Evolutionary conservation across 30 jellyfish, hydroid and myxozoan species (phyloP).

Genomic region (Aurelia aurita): DNA sequence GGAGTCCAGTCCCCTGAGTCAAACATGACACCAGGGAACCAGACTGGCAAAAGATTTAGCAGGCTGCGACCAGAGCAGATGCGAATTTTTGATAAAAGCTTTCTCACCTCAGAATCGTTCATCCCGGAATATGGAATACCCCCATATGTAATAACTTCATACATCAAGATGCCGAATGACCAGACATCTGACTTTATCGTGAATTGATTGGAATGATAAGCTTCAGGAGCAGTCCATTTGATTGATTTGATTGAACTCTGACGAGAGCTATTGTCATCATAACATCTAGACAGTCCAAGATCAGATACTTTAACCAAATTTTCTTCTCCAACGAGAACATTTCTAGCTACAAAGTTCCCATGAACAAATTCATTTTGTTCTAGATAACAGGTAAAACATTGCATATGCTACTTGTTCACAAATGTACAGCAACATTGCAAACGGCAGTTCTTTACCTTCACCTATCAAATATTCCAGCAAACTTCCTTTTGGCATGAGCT

Average conservation of each 20-base stretch:
- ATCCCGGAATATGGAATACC: conserved; percentile 96
- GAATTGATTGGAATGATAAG: conserved; percentile 84
- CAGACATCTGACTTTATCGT: conserved; percentile 97
- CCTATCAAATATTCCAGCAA: conserved; percentile 89
- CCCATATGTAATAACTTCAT: conserved; percentile 90
- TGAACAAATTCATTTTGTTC: conserved; percentile 86
- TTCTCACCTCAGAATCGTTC: conserved; percentile 89
- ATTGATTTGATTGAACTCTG: conserved; percentile 93
- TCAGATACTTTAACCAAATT: conserved; percentile 89
- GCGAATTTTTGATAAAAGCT: too few species aligned
- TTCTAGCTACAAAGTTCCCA: conserved; percentile 96
- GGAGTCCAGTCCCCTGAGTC: too few species aligned
- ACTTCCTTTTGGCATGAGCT: conserved; percentile 93
- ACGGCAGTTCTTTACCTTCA: conserved; percentile 60
- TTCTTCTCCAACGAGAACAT: conserved; percentile 88
- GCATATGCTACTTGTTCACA: conserved; percentile 96
- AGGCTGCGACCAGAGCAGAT: too few species aligned
- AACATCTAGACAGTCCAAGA: conserved; percentile 93
- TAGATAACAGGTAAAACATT: conserved; percentile 79
- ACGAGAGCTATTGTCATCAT: conserved; percentile 81
- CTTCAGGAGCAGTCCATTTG: conserved; percentile 99
- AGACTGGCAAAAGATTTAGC: too few species aligned
- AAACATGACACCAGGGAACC: too few species aligned
- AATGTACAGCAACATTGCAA: conserved; percentile 74
- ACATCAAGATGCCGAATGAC: conserved; percentile 97